A percentile compares a stretch with the other conserved stretches of the same genome.
Conservation (phyloP, 2,797 vertebrate genomes). For the Melanitta fusca region DNA sequence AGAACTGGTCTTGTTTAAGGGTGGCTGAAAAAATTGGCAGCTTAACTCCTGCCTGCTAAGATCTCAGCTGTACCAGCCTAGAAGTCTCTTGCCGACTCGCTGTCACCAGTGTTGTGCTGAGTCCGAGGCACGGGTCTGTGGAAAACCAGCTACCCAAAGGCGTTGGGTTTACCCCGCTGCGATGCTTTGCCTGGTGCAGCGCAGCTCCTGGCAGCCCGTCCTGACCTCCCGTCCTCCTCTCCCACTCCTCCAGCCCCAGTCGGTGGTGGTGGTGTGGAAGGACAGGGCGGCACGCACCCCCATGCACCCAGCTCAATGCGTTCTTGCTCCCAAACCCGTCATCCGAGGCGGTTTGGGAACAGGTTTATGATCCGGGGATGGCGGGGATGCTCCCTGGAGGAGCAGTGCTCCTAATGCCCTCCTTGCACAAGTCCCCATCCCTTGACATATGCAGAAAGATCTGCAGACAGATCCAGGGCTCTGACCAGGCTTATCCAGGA, state of each 20-base stretch:
- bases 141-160: no score
- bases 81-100: no score
- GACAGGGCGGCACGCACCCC: accelerated
- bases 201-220: neutral
- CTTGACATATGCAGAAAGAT: neutral
- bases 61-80: neutral
- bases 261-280: accelerated
- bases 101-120: no score
- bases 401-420: neutral
- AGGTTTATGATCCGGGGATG: neutral
- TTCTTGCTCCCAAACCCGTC: accelerated
- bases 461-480: neutral
- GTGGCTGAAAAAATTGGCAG: neutral
- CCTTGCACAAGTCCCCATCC: neutral
- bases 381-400: neutral
- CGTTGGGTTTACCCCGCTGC: no score
- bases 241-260: accelerated
- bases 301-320: accelerated
- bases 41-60: neutral
- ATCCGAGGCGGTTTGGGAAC: neutral
- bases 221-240: neutral
- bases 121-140: no score
- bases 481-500: neutral
- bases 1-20: neutral
- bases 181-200: accelerated